Percentiles rank a stretch among this genome's conserved stretches.
Evolutionary conservation across 2,797 vertebrate species (phyloP).

Genomic region (Erethizon dorsatum): DNA sequence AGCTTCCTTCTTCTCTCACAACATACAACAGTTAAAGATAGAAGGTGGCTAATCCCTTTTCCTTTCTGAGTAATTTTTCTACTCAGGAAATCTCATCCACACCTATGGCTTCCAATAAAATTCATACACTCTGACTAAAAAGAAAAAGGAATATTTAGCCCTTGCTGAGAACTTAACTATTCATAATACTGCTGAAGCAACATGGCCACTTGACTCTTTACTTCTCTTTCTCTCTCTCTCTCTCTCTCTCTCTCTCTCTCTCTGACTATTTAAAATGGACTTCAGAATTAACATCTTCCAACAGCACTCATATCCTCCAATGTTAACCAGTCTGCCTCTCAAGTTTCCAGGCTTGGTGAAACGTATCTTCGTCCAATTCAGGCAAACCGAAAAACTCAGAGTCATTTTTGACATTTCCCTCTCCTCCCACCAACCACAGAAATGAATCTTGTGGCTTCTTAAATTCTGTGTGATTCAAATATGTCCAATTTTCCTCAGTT

Average conservation of each 20-base stretch:
- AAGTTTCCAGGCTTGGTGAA: not conserved
- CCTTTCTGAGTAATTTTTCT: conserved; percentile 11
- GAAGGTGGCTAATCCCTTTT: not conserved
- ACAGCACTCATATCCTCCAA: not conserved
- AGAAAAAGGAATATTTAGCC: not conserved
- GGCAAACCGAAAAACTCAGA: not conserved
- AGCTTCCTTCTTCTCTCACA: not conserved
- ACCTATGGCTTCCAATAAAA: not conserved
- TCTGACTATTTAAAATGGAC: not conserved
- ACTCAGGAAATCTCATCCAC: not conserved
- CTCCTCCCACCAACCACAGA: not conserved
- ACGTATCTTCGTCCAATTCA: not conserved
- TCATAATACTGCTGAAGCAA: not conserved
- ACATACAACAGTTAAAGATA: not conserved
- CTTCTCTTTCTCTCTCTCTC: no score
- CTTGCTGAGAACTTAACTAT: not conserved
- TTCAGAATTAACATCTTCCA: not conserved
- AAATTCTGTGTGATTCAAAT: not conserved
- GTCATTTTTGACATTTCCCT: not conserved
- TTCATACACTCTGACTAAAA: not conserved
- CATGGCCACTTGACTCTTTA: not conserved
- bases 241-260: no score
- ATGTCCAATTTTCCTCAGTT: not conserved
- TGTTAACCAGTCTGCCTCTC: not conserved
- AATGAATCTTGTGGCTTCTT: not conserved